These are phyloP conservation scores for Andrena bucephala DNA, from an alignment of 2,888 invertebrate genomes.

Conservation along the genomic window DNA sequence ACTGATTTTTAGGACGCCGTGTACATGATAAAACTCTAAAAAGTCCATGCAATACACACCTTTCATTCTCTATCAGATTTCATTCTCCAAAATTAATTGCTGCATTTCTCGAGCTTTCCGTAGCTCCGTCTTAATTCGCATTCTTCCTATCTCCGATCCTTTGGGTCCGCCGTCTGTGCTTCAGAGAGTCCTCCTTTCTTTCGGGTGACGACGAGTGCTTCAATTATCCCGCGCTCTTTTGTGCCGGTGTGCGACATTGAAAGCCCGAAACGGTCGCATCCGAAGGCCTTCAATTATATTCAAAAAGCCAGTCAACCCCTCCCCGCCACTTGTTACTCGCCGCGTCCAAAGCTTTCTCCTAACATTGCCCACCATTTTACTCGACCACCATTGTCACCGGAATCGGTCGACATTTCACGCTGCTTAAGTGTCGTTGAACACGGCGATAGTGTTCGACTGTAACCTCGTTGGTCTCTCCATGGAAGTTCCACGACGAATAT, in stretches of 20 bases:
- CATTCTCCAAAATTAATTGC: neutral
- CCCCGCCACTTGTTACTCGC: constrained; percentile 21
- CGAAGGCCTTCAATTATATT: constrained; percentile 54
- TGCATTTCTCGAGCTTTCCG: neutral
- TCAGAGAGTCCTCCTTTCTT: constrained; percentile 10
- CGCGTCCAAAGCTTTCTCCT: constrained; percentile 19
- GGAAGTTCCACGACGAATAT: neutral
- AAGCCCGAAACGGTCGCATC: constrained; percentile 30
- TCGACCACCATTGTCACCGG: constrained; percentile 10
- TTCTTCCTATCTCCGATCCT: constrained; percentile 19
- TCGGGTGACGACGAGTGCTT: constrained; percentile 23
- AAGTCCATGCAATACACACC: too few species aligned
- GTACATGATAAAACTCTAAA: too few species aligned
- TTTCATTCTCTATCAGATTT: neutral
- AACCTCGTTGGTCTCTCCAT: neutral
- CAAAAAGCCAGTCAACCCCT: constrained; percentile 23
- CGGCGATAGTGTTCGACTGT: neutral
- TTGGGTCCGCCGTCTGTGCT: neutral
- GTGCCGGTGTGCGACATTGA: constrained; percentile 35
- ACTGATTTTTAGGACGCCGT: too few species aligned
- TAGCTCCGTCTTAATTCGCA: constrained; percentile 10
- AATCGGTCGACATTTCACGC: constrained; percentile 7
- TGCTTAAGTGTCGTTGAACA: neutral
- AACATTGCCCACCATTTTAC: constrained; percentile 22
- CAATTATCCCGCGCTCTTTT: constrained; percentile 50